phyloP scores from a whole-genome alignment of 2,888 invertebrate species.

The Nomada fucata region DNA sequence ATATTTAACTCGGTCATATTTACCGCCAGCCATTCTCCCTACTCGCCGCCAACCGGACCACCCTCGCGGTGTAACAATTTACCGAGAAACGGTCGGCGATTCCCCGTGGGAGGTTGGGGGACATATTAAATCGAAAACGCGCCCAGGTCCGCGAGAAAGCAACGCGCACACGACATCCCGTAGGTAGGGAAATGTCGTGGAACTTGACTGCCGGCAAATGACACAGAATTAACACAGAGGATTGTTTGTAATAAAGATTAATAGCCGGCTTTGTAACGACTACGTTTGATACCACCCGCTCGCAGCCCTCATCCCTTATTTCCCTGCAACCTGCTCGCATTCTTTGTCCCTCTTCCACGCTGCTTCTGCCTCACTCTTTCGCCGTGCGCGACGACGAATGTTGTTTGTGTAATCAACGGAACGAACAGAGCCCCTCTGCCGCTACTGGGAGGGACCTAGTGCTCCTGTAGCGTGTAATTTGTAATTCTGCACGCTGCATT shows the following conservation, averaged over 20 bases:
- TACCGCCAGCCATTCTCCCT: not conserved
- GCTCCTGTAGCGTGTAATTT: slow-evolving; percentile 77
- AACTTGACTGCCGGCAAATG: slow-evolving; percentile 71
- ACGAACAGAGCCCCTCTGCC: slow-evolving; percentile 73
- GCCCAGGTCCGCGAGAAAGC: slow-evolving; percentile 41
- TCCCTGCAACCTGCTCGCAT: slow-evolving; percentile 16
- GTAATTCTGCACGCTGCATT: slow-evolving; percentile 78
- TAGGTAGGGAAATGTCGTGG: slow-evolving; percentile 44
- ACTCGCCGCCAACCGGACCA: not conserved
- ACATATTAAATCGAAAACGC: slow-evolving; percentile 51
- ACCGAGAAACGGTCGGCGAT: slow-evolving; percentile 13
- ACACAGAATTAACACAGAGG: slow-evolving; percentile 75
- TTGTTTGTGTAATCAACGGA: slow-evolving; percentile 80
- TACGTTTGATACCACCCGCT: slow-evolving; percentile 66
- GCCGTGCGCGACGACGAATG: slow-evolving; percentile 61
- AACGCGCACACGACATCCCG: slow-evolving; percentile 37
- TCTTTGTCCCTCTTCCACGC: slow-evolving; percentile 4
- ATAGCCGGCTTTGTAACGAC: slow-evolving; percentile 74
- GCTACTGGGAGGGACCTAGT: slow-evolving; percentile 58
- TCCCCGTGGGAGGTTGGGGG: not conserved
- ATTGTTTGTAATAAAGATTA: slow-evolving; percentile 79
- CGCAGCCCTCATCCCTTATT: slow-evolving; percentile 36
- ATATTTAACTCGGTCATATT: slow-evolving; percentile 33
- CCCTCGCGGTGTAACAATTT: not conserved
- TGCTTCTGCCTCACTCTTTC: slow-evolving; percentile 18